phyloP scores from a whole-genome alignment of 2,113 vertebrate species.

The Charina bottae region DNA sequence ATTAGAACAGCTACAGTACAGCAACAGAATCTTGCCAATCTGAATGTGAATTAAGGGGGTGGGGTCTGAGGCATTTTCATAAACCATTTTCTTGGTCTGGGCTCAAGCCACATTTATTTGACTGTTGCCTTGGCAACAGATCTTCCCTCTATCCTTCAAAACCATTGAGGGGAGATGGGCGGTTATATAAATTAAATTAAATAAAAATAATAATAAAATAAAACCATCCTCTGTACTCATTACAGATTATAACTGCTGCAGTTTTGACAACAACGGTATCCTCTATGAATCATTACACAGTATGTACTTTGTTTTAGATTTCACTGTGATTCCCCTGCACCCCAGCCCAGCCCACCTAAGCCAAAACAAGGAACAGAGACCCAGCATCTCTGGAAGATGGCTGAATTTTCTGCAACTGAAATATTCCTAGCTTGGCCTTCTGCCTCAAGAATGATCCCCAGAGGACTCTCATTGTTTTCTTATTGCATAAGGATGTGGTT shows the following conservation, averaged over 20 bases:
- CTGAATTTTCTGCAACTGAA: neutral
- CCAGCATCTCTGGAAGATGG: neutral
- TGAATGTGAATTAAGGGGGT: neutral
- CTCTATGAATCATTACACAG: neutral
- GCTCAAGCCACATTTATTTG: neutral
- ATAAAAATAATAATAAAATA: too few relatives aligned
- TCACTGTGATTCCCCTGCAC: neutral
- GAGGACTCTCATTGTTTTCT: conserved; percentile 1
- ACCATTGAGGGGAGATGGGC: too few relatives aligned
- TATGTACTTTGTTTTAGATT: neutral
- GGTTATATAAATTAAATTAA: too few relatives aligned
- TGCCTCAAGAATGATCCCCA: neutral
- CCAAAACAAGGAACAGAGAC: neutral
- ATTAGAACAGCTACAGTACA: neutral
- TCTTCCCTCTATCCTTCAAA: neutral
- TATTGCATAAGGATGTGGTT: conserved; percentile 15
- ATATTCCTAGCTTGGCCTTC: neutral
- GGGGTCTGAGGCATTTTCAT: neutral
- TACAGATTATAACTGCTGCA: neutral
- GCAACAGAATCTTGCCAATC: neutral
- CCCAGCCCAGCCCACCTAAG: neutral
- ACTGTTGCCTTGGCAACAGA: neutral
- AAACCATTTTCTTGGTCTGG: neutral
- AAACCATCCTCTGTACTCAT: neutral
- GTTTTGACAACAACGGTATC: neutral